Percentiles rank a stretch among this genome's conserved stretches.
phyloP scores from a whole-genome alignment of 1,140 invertebrate genomes.

The Pseudomyrmex gracilis region DNA sequence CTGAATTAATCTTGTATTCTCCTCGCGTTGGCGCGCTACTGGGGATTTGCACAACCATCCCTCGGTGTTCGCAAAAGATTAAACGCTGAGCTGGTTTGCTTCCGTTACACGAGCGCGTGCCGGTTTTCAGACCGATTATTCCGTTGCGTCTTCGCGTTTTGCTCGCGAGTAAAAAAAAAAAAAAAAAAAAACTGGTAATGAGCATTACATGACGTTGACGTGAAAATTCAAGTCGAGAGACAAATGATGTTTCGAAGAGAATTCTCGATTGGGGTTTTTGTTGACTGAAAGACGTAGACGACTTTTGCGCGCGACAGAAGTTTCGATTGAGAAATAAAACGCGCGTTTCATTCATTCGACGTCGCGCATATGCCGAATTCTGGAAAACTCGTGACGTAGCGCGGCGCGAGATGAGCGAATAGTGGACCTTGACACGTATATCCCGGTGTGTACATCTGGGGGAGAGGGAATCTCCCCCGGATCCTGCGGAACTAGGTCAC shows the following conservation, averaged over 20 bases:
- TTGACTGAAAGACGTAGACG: constrained; percentile 5
- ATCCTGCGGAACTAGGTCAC: constrained; percentile 79
- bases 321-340: background rate
- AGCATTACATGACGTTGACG: background rate
- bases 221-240: background rate
- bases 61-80: constrained; percentile 8
- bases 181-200: background rate
- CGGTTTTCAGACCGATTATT: constrained; percentile 46
- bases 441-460: constrained; percentile 67
- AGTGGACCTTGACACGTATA: constrained; percentile 81
- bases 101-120: background rate
- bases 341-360: background rate
- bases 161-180: no score
- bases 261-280: background rate
- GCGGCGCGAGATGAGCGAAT: constrained; percentile 56
- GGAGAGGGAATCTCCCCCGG: constrained; percentile 73
- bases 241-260: background rate
- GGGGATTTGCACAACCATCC: constrained; percentile 9
- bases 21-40: constrained; percentile 23
- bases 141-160: background rate
- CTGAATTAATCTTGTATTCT: constrained; percentile 37
- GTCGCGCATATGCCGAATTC: constrained; percentile 5
- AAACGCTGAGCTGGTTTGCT: constrained; percentile 13
- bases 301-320: background rate
- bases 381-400: constrained; percentile 1